A percentile compares a stretch with the other conserved stretches of the same genome.
Conservation (phyloP, 1,140 invertebrate species). For the Augochlora pura region DNA sequence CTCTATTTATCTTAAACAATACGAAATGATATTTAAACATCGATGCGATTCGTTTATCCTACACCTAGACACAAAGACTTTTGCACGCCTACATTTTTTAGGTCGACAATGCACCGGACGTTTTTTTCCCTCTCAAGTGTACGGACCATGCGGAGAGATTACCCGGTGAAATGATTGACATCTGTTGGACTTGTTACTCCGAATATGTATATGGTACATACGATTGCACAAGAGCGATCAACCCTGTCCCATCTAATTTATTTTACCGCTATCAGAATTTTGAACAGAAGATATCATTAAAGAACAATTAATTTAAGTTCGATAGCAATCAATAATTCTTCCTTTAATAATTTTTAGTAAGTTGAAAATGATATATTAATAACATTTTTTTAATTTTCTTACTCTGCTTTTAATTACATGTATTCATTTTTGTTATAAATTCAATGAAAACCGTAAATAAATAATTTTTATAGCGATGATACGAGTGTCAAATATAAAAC, state of each 20-base stretch:
- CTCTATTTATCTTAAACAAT: constrained; percentile 11
- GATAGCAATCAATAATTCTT: no score
- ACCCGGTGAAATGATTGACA: background rate
- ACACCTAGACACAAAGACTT: constrained; percentile 8
- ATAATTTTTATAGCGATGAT: no score
- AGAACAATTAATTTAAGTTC: no score
- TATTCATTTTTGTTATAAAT: no score
- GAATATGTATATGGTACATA: background rate
- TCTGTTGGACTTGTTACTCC: background rate
- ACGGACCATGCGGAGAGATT: background rate
- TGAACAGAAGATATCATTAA: no score
- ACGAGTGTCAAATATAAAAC: no score
- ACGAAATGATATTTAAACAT: constrained; percentile 23
- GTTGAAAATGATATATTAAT: background rate
- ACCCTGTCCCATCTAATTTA: background rate
- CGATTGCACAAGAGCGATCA: constrained; percentile 12
- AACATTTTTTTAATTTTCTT: background rate
- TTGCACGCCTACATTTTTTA: constrained; percentile 5
- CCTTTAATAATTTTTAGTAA: no score
- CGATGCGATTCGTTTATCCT: constrained; percentile 24
- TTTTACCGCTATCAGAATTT: no score
- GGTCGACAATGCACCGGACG: constrained; percentile 3
- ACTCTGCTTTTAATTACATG: no score
- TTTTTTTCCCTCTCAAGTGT: no score
- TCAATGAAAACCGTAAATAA: no score